Evolutionary conservation across 2,888 invertebrate species (phyloP).

Genomic region (Patella ulyssiponensis): DNA sequence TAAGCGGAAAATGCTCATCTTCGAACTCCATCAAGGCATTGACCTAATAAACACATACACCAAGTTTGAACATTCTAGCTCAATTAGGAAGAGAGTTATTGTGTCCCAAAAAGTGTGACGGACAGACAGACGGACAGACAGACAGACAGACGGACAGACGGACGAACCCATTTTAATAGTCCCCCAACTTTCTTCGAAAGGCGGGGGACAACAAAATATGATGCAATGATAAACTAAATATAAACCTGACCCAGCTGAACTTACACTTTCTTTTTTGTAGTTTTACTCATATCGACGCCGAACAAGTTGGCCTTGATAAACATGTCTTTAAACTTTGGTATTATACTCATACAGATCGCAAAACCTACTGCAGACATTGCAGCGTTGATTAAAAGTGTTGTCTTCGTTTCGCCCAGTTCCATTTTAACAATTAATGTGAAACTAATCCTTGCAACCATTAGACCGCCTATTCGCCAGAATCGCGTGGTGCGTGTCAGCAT

Average conservation of each 20-base stretch:
- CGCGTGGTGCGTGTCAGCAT: too few species aligned
- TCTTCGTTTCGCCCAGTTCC: slow-evolving; percentile 47
- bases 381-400: slow-evolving; percentile 63
- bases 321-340: slow-evolving; percentile 81
- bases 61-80: too few species aligned
- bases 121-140: too few species aligned
- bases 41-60: too few species aligned
- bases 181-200: too few species aligned
- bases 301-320: slow-evolving; percentile 92
- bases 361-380: slow-evolving; percentile 81
- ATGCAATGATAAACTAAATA: neutral
- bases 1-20: too few species aligned
- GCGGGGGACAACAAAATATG: neutral
- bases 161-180: too few species aligned
- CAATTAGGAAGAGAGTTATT: too few species aligned
- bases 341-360: slow-evolving; percentile 80
- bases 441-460: neutral
- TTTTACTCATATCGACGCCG: slow-evolving; percentile 92
- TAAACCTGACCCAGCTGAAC: slow-evolving; percentile 66
- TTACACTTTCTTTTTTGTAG: slow-evolving; percentile 84
- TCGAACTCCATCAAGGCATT: too few species aligned
- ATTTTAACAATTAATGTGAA: slow-evolving; percentile 33
- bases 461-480: too few species aligned
- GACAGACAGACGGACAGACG: too few species aligned
- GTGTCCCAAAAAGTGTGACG: too few species aligned